These are phyloP conservation scores for Paradisaea rubra DNA, from an alignment of 2,113 vertebrate genomes.

Conservation along the genomic window DNA sequence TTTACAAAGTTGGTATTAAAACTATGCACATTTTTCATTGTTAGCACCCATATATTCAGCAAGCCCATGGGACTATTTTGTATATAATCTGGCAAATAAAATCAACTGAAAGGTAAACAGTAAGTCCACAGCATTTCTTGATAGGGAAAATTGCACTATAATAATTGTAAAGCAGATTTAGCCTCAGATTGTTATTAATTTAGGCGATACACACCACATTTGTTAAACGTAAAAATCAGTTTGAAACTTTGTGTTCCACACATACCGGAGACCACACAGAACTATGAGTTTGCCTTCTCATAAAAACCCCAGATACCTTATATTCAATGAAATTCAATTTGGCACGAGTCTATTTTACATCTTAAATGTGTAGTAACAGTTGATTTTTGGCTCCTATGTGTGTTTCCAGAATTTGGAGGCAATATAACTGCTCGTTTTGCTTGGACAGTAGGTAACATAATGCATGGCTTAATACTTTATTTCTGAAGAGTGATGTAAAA, in stretches of 20 bases:
- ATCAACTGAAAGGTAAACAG: slow-evolving; percentile 73
- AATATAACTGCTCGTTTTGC: neutral
- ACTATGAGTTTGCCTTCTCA: neutral
- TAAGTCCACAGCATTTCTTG: slow-evolving; percentile 59
- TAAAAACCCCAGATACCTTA: neutral
- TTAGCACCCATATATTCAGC: slow-evolving; percentile 75
- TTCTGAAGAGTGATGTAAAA: neutral
- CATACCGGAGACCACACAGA: neutral
- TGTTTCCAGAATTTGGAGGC: neutral
- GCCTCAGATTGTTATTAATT: slow-evolving; percentile 49
- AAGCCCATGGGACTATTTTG: slow-evolving; percentile 76
- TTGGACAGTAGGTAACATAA: neutral
- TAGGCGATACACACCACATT: neutral
- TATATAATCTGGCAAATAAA: slow-evolving; percentile 74
- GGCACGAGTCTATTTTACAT: neutral
- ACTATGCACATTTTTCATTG: slow-evolving; percentile 77
- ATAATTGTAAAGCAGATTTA: slow-evolving; percentile 61
- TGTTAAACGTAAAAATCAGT: slow-evolving; percentile 19
- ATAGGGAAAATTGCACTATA: slow-evolving; percentile 57
- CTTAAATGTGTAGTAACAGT: neutral
- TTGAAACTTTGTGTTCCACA: neutral
- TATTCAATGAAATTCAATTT: neutral
- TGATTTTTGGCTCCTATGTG: neutral
- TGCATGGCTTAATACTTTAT: neutral
- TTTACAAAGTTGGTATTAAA: slow-evolving; percentile 83